Conservation (phyloP, 2,797 vertebrate genomes). For the Chlorospingus semifuscus region DNA sequence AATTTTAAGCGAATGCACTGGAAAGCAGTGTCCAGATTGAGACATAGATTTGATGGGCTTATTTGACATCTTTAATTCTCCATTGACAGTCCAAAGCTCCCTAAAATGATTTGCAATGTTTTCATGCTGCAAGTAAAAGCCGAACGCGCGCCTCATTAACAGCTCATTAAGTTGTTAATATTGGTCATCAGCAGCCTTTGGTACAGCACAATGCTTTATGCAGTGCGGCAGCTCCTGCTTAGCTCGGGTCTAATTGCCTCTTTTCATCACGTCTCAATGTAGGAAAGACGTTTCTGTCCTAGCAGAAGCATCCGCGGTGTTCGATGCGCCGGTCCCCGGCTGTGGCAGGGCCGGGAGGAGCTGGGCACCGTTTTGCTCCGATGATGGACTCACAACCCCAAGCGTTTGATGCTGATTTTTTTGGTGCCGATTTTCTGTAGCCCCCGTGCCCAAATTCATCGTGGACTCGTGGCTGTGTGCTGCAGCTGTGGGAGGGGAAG, state of each 20-base stretch:
- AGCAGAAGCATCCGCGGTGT: background rate
- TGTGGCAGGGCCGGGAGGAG: background rate
- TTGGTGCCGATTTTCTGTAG: background rate
- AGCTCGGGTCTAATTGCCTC: slow-evolving; percentile 45
- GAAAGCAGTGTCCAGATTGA: slow-evolving; percentile 57
- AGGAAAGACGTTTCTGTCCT: background rate
- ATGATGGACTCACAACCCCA: background rate
- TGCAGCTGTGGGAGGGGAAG: background rate
- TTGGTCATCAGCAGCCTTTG: slow-evolving; percentile 69
- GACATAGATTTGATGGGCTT: slow-evolving; percentile 53
- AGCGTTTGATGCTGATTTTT: background rate
- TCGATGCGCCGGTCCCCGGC: background rate
- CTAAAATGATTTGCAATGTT: slow-evolving; percentile 67
- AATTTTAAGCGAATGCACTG: slow-evolving; percentile 40
- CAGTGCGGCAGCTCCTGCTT: slow-evolving; percentile 27
- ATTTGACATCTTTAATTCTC: slow-evolving; percentile 66
- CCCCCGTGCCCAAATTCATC: background rate
- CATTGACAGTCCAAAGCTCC: slow-evolving; percentile 44
- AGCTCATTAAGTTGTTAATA: slow-evolving; percentile 74
- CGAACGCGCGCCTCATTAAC: slow-evolving; percentile 65
- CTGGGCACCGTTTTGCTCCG: background rate
- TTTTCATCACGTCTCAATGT: background rate
- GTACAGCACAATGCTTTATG: slow-evolving; percentile 38
- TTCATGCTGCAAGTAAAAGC: slow-evolving; percentile 64
- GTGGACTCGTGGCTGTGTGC: background rate